phyloP scores from a whole-genome alignment of 2,888 invertebrate genomes.

The Andrena bucephala region DNA sequence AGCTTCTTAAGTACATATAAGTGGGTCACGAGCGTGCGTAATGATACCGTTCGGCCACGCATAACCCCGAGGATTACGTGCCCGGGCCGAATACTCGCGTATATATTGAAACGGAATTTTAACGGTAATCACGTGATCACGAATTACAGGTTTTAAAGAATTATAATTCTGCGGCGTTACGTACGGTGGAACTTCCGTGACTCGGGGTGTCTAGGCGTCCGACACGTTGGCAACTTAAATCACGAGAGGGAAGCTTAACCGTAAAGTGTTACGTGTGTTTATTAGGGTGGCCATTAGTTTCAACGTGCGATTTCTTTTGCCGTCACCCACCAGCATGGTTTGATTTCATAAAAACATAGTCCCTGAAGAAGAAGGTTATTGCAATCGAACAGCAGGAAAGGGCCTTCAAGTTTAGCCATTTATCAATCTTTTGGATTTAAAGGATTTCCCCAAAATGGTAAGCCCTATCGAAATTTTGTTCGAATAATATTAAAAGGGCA shows the following conservation, averaged over 20 bases:
- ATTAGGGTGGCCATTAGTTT: too few species aligned
- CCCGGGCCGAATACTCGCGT: constrained; percentile 28
- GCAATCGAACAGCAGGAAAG: too few species aligned
- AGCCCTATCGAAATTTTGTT: too few species aligned
- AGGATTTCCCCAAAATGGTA: too few species aligned
- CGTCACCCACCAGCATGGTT: too few species aligned
- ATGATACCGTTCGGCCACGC: constrained; percentile 52
- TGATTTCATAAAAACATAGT: too few species aligned
- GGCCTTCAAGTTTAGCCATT: too few species aligned
- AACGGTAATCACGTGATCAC: constrained; percentile 33
- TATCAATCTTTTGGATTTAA: too few species aligned
- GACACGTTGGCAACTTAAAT: constrained; percentile 3
- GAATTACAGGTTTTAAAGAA: constrained; percentile 11
- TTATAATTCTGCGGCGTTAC: constrained; percentile 18
- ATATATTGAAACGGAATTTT: constrained; percentile 42
- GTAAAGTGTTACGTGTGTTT: background rate
- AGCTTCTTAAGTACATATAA: constrained; percentile 53
- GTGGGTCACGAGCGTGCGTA: constrained; percentile 53
- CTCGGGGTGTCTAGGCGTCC: constrained; percentile 9
- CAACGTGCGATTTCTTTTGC: too few species aligned
- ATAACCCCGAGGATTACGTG: constrained; percentile 36
- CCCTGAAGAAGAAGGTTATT: too few species aligned
- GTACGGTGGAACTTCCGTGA: constrained; percentile 12
- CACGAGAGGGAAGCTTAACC: constrained; percentile 1
- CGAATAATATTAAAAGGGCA: too few species aligned